Base-by-base conservation (phyloP, 2,113 vertebrate species). In the Phylloscopus trochilus region DNA sequence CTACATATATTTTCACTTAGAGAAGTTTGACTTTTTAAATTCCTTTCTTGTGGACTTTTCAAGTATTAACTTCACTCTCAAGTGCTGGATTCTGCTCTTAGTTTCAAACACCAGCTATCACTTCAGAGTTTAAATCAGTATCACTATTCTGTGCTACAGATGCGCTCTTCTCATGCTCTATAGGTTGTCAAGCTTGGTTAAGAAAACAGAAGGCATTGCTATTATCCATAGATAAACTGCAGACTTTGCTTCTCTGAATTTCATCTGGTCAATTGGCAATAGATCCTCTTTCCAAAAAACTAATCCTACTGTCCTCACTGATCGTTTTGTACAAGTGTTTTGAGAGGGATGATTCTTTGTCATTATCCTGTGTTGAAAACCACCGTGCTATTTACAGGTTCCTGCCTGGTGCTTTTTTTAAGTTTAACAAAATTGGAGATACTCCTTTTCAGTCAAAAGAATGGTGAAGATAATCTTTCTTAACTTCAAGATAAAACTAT, bases 401-500 rank as follows among this genome's bases (percentile, higher is more conserved):
- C 30, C 39, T 87, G 33, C 66, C 66, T 59, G 55, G 19, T 52
- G 16, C 4, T 41, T 73, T 91, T 89, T 59, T 49, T 59, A 77
- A 82, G 26, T n/a, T 51, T 80, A 83, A 80, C 47, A 87, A 44
- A 90, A 90, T 67, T 59, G 46, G 14, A 80, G 13, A 26, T 67
- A 39, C 41, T 90, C 51, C 11, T 19, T 75, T 93, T 89, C 78
- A 70, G 22, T 73, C 78, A 69, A 37, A 92, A 68, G 52, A 95
- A 64, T n/a, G 83, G 53, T 21, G 31, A 49, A 85, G 53, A 70
- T 87, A 60, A 78, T 92, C 75, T 94, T 89, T 92, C 80, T 93
- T 89, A 95, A 74, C 63, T 90, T 86, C 33, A 77, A 88, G 73
- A 86, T 78, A 88, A 88, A 95, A 58, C 28, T 87, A 13, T 84